Conservation (phyloP, 2,888 invertebrate genomes). For the Leptinotarsa haldemani region DNA sequence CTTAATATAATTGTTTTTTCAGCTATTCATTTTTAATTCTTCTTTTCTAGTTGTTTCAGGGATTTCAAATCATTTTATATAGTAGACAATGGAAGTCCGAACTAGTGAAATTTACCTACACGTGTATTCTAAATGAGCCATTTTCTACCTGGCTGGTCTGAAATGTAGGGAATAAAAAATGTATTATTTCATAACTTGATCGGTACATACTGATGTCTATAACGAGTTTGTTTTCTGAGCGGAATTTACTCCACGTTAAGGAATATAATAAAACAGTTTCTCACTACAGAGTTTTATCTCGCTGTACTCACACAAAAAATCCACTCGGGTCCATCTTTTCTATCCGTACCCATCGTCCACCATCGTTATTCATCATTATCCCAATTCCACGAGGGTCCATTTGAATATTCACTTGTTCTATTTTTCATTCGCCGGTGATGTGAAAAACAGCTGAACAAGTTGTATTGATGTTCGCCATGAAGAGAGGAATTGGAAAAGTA, state of each 20-base stretch:
- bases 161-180: not conserved
- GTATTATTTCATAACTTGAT: no score
- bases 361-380: not conserved
- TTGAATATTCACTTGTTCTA: conserved; percentile 15
- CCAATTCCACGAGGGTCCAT: not conserved
- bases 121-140: not conserved
- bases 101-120: no score
- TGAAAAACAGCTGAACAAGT: conserved; percentile 24
- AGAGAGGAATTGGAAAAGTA: conserved; percentile 46
- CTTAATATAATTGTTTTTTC: no score
- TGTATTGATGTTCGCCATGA: conserved; percentile 41
- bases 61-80: no score
- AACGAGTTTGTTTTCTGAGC: no score
- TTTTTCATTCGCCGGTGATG: not conserved
- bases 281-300: no score
- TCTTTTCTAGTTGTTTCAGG: no score
- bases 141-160: not conserved
- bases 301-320: not conserved
- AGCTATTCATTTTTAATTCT: no score
- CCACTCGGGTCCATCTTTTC: not conserved
- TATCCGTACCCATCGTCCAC: not conserved
- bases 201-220: no score
- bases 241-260: no score
- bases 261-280: no score
- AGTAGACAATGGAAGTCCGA: no score